Evolutionary conservation across 2,113 vertebrate species (phyloP).

Genomic region (Dipodomys merriami): DNA sequence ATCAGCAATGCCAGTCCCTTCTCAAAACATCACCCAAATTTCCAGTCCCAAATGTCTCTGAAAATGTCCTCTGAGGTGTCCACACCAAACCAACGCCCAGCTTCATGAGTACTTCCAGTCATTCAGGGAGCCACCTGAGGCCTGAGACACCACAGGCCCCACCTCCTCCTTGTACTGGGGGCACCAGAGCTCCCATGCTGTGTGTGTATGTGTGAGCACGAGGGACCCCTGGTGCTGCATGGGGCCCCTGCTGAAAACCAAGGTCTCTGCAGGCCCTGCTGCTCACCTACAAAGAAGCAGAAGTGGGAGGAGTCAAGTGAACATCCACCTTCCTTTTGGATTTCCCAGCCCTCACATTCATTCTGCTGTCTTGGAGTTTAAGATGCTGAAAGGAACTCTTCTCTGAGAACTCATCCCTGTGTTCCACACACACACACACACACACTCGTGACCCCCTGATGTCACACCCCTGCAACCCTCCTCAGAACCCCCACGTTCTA

Average conservation of each 20-base stretch:
- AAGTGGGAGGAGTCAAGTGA: neutral
- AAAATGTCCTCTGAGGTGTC: neutral
- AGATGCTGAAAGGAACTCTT: neutral
- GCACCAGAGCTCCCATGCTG: neutral
- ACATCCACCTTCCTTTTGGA: neutral
- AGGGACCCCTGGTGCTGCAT: too few relatives aligned
- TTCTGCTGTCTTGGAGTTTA: neutral
- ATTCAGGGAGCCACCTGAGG: neutral
- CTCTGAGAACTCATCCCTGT: neutral
- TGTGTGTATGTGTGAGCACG: accelerated
- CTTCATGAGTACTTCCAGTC: too few relatives aligned
- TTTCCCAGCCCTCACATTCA: neutral
- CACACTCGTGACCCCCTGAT: neutral
- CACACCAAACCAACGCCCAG: too few relatives aligned
- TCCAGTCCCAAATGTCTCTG: neutral
- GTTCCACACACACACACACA: neutral
- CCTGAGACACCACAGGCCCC: neutral
- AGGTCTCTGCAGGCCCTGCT: neutral
- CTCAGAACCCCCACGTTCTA: neutral
- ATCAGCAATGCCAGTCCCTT: neutral
- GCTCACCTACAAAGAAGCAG: neutral
- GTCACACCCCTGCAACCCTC: accelerated
- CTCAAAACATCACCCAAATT: neutral
- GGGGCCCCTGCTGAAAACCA: neutral
- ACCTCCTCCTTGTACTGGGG: neutral